Evolutionary conservation across 2,113 vertebrate species (phyloP).

Genomic region (Misgurnus anguillicaudatus): DNA sequence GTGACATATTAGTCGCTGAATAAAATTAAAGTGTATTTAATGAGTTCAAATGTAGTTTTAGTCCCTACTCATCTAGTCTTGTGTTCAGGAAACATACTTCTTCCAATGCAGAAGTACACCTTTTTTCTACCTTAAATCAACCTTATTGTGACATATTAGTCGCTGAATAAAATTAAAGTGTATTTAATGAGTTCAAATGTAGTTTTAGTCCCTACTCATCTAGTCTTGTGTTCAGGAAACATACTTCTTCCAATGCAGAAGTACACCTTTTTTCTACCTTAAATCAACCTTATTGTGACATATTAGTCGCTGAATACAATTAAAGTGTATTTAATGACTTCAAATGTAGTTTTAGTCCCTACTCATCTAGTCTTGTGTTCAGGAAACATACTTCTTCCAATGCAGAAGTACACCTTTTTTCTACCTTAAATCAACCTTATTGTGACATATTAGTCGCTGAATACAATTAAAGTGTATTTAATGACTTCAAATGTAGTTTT

Average conservation of each 20-base stretch:
- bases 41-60: neutral
- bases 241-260: neutral
- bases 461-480: neutral
- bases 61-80: neutral
- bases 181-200: neutral
- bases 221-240: neutral
- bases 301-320: neutral
- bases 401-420: neutral
- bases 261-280: neutral
- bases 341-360: neutral
- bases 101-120: neutral
- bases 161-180: neutral
- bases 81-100: neutral
- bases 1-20: neutral
- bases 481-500: neutral
- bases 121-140: neutral
- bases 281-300: neutral
- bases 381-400: neutral
- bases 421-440: neutral
- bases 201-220: neutral
- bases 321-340: neutral
- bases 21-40: neutral
- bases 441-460: neutral
- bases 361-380: neutral
- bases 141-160: neutral